Conservation (phyloP, 2,113 vertebrate species). For the Rhagologus leucostigma region DNA sequence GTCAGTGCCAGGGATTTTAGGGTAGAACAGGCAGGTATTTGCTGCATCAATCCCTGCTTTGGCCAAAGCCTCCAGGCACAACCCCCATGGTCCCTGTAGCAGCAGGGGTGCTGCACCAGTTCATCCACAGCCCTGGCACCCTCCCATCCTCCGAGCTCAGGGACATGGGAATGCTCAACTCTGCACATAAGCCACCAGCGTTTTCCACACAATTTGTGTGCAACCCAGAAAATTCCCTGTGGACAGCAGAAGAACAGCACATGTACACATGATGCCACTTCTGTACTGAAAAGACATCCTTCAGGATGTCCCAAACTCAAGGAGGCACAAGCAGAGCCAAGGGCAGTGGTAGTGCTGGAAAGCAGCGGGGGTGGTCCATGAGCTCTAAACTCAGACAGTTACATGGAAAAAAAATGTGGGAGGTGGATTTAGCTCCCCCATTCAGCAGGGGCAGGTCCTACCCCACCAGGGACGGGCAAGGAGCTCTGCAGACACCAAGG, state of each 20-base stretch:
- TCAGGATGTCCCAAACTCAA: not conserved
- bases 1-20: not conserved
- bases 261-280: accelerated
- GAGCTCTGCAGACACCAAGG: not conserved
- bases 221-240: not conserved
- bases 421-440: not conserved
- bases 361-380: accelerated
- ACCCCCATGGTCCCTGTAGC: accelerated
- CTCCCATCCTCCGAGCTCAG: not conserved
- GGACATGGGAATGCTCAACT: not conserved
- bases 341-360: not conserved
- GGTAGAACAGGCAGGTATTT: not conserved
- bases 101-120: not conserved
- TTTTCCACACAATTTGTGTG: not conserved
- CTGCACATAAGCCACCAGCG: not conserved
- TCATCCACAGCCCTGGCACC: not conserved
- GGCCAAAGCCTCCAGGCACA: not conserved
- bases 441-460: not conserved
- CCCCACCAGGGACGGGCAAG: accelerated
- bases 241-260: not conserved
- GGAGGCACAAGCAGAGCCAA: not conserved
- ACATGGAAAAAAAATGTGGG: not conserved
- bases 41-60: not conserved
- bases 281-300: not conserved
- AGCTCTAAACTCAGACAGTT: not conserved